phyloP scores from a whole-genome alignment of 2,797 vertebrate genomes.

The Lagorchestes hirsutus region DNA sequence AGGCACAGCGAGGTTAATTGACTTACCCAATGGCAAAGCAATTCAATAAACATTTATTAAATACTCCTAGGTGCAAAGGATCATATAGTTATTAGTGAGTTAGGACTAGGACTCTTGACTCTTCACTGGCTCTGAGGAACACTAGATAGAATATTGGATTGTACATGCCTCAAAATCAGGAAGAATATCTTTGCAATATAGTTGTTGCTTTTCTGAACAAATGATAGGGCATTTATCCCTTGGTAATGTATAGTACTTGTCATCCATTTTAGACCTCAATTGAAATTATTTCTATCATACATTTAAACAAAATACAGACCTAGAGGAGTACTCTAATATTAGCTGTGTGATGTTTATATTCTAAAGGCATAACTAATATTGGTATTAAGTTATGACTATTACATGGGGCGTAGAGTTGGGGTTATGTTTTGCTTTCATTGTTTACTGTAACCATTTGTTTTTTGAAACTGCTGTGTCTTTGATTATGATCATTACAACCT shows the following conservation, averaged over 20 bases:
- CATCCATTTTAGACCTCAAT: not conserved
- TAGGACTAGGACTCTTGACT: not conserved
- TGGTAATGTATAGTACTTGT: not conserved
- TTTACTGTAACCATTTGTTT: constrained; percentile 31
- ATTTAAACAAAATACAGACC: not conserved
- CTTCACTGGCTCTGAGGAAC: not conserved
- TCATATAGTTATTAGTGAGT: not conserved
- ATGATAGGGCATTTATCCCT: not conserved
- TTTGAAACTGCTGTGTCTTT: constrained; percentile 34
- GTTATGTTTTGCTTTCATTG: constrained; percentile 41
- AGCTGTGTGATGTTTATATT: not conserved
- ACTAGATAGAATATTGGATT: not conserved
- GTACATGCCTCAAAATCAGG: not conserved
- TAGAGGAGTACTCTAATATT: not conserved
- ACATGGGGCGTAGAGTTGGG: constrained; percentile 5
- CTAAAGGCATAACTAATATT: constrained; percentile 22
- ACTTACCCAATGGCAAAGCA: not conserved
- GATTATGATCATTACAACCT: constrained; percentile 26
- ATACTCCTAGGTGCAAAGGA: not conserved
- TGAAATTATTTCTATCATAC: not conserved
- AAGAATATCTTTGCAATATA: not conserved
- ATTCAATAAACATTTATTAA: not conserved
- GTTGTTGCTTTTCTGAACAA: not conserved
- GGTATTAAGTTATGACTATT: constrained; percentile 9
- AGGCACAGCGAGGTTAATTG: not conserved